Evolutionary conservation across 2,888 invertebrate genomes (phyloP), one percentile per base, ranked within the genome.

Genomic region (Ormia ochracea): DNA sequence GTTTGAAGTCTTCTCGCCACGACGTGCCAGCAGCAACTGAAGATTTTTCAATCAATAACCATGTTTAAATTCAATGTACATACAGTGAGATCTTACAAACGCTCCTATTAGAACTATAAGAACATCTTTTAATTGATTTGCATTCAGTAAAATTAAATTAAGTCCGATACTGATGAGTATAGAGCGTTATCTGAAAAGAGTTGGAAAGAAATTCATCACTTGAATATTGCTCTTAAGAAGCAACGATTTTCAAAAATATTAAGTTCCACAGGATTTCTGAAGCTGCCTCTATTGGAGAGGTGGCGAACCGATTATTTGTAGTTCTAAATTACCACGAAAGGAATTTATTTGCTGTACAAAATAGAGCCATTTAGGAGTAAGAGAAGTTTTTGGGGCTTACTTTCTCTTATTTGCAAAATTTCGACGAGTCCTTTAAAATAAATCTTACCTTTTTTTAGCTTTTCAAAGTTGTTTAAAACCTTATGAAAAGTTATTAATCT

Each of bases 51-150:
- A 59, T 10, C 56, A 65, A 26, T 74, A 78, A 72, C 81, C 69
- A 63, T 73, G 76, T 74, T 77, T 82, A 82, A 82, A 81, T 81
- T 76, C 54, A 56, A 33, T 76, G 56, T 48, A 72, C 70, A 65
- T 70, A 69, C 17, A 78, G 38, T 63, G 26, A 28, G 14, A 41
- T 78, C 48, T 76, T 45, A 17, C n/a, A 59, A 50, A 70, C 5
- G 28, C 19, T 61, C n/a, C n/a, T n/a, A n/a, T n/a, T 31, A 66
- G 38, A 43, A 38, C 17, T 33, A 9, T 52, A 45, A 45, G 36
- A 58, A 61, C 3, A 58, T 33, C 17, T 72, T 66, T 80, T 66
- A 76, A 80, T 80, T 80, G 76, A 80, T 80, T 80, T 76, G 80
- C 76, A 80, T 73, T 73, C 56, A 63, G 45, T 76, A 66, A n/a